Evolutionary conservation across 1,140 invertebrate genomes (phyloP).

Genomic region (Drosophila bocki): DNA sequence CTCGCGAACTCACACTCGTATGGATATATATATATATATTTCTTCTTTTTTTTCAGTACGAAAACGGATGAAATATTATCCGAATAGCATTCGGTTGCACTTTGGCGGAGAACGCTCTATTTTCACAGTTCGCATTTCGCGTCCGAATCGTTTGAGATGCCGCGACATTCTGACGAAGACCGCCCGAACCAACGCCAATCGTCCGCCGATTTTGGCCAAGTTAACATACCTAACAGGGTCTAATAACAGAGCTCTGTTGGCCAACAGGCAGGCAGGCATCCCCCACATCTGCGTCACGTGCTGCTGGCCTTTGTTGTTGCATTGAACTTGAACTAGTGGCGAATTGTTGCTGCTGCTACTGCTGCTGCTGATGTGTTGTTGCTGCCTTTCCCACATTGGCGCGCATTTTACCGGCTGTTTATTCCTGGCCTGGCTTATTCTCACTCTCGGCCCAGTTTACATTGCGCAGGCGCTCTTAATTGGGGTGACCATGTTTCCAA

Average conservation of each 20-base stretch:
- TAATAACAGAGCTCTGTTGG: conserved; percentile 26
- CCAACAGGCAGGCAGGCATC: conserved; percentile 4
- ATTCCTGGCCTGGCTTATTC: conserved; percentile 4
- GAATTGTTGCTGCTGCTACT: conserved; percentile 44
- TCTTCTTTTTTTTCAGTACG: conserved; percentile 4
- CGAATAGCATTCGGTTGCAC: conserved; percentile 18
- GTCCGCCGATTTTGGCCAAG: conserved; percentile 15
- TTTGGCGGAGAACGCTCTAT: conserved; percentile 14
- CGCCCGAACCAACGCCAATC: conserved; percentile 5
- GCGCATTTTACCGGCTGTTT: conserved; percentile 58
- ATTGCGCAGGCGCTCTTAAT: conserved; percentile 10
- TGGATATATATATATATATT: neutral
- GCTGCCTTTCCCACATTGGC: conserved; percentile 38
- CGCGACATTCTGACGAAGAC: conserved; percentile 60
- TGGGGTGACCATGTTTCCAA: conserved; percentile 6
- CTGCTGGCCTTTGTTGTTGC: conserved; percentile 56
- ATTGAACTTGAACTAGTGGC: conserved; percentile 68
- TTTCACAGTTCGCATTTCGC: conserved; percentile 30
- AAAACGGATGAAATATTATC: conserved; percentile 46
- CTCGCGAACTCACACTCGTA: conserved; percentile 24
- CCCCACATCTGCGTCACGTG: conserved; percentile 54
- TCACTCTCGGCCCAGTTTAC: conserved; percentile 15
- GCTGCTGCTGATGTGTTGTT: conserved; percentile 15
- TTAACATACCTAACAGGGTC: conserved; percentile 20
- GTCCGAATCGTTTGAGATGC: conserved; percentile 60